A percentile compares a stretch with the other conserved stretches of the same genome.
Evolutionary conservation across 2,113 vertebrate species (phyloP).

Genomic region (Hippopotamus amphibius): DNA sequence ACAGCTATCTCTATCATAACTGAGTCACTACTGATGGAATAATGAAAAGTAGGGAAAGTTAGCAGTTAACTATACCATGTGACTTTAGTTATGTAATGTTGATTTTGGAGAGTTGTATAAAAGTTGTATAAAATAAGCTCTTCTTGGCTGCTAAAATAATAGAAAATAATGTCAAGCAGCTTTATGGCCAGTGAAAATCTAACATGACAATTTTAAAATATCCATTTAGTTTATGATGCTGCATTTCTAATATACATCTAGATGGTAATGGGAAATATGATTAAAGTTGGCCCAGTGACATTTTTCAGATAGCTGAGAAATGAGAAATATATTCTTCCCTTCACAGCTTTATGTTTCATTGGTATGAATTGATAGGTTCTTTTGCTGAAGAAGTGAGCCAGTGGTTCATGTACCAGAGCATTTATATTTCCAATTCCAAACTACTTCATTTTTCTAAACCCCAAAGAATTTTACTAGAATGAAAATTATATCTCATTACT

Average conservation of each 20-base stretch:
- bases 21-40: conserved; percentile 34
- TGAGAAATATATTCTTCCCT: conserved; percentile 49
- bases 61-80: conserved; percentile 20
- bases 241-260: conserved; percentile 65
- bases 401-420: background rate
- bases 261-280: conserved; percentile 52
- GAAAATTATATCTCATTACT: conserved; percentile 49
- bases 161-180: conserved; percentile 25
- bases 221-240: conserved; percentile 33
- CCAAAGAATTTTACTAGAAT: conserved; percentile 39
- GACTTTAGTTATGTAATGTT: conserved; percentile 30
- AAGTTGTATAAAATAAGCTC: conserved; percentile 31
- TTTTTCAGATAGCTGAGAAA: conserved; percentile 59
- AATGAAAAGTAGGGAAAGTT: conserved; percentile 26
- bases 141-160: conserved; percentile 36
- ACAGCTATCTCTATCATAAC: background rate
- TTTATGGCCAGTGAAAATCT: conserved; percentile 51
- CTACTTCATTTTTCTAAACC: conserved; percentile 39
- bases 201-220: conserved; percentile 50
- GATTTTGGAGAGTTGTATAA: conserved; percentile 9
- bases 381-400: background rate
- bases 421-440: conserved; percentile 50
- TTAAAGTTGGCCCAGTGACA: conserved; percentile 43
- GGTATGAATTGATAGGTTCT: background rate
- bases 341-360: background rate